These are phyloP conservation scores for Urocynchramus pylzowi DNA, from an alignment of 2,113 vertebrate species.

Conservation along the genomic window DNA sequence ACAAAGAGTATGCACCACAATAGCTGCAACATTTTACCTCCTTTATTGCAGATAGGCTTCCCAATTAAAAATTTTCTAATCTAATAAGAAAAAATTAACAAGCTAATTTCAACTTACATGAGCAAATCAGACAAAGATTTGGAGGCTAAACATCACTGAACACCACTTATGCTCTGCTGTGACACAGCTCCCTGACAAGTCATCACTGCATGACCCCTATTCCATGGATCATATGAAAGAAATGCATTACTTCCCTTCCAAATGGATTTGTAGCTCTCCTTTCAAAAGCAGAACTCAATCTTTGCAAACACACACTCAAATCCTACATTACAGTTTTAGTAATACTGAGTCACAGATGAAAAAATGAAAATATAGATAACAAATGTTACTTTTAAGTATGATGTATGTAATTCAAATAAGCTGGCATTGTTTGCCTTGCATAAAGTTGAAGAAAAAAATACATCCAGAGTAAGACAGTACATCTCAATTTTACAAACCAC, in stretches of 20 bases:
- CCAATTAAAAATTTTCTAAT: not conserved
- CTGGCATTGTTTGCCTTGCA: not conserved
- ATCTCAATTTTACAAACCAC: not conserved
- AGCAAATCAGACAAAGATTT: not conserved
- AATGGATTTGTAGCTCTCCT: not conserved
- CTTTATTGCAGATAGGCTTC: not conserved
- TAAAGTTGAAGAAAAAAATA: not conserved
- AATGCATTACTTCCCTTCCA: not conserved
- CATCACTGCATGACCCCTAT: not conserved
- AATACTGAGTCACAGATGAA: not conserved
- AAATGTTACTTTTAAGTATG: not conserved
- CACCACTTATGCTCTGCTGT: fast-evolving
- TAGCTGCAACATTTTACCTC: not conserved
- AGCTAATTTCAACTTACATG: not conserved
- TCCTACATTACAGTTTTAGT: not conserved
- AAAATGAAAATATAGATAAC: not conserved
- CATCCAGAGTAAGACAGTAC: not conserved
- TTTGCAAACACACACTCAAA: not conserved
- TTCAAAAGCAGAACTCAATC: not conserved
- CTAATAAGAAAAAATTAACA: not conserved
- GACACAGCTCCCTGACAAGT: not conserved
- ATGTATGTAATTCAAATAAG: not conserved
- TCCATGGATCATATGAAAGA: not conserved
- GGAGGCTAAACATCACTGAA: not conserved
- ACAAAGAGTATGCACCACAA: not conserved